phyloP scores from a whole-genome alignment of 1,140 invertebrate genomes.

The Saxidomus purpurata region DNA sequence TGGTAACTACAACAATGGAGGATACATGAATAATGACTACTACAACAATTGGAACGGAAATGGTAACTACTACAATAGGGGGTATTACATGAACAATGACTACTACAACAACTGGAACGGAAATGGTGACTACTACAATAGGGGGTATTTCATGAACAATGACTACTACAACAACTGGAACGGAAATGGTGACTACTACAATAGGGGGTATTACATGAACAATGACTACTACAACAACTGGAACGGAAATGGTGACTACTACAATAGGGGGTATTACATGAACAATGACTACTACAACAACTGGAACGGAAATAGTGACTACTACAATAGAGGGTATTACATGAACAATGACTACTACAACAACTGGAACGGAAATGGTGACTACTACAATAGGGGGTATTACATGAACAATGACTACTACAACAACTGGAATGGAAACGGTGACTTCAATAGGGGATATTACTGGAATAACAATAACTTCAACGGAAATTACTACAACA shows the following conservation, averaged over 20 bases:
- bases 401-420: background rate
- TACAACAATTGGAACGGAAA: background rate
- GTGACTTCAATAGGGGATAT: background rate
- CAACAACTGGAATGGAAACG: conserved; percentile 1
- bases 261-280: background rate
- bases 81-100: background rate
- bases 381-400: background rate
- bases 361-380: background rate
- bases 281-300: background rate
- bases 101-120: background rate
- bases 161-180: background rate
- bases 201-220: background rate
- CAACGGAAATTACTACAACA: background rate
- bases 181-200: background rate
- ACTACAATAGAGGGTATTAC: background rate
- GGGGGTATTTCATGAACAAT: background rate
- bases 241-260: background rate
- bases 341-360: background rate
- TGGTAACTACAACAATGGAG: background rate
- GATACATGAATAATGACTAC: too few species aligned
- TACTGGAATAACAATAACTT: background rate
- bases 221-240: background rate
- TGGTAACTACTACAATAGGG: background rate
- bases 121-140: background rate
- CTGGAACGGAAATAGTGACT: background rate